Conservation (phyloP, 2,113 vertebrate genomes). For the Microcebus griseorufus region DNA sequence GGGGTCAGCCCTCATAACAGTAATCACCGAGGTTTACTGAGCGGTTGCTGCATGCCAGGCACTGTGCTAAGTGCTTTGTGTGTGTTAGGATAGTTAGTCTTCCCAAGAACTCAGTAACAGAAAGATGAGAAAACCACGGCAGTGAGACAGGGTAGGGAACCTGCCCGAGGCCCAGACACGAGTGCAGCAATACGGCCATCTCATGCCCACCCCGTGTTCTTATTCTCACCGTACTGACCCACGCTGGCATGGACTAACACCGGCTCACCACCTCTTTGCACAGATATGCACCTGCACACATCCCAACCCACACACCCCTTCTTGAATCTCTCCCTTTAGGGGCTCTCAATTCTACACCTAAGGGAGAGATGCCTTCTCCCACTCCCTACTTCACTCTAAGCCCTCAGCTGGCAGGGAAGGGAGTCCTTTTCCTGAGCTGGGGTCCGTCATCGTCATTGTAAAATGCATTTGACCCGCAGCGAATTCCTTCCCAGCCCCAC, state of each 20-base stretch:
- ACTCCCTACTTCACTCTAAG: not conserved
- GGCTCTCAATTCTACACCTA: too few species aligned
- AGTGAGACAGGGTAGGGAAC: not conserved
- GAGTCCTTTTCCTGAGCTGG: fast-evolving
- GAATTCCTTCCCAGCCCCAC: not conserved
- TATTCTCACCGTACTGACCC: not conserved
- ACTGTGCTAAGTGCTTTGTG: not conserved
- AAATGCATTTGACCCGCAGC: not conserved
- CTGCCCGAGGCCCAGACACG: not conserved
- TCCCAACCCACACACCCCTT: too few species aligned
- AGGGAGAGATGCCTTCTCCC: not conserved
- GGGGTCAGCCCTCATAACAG: not conserved
- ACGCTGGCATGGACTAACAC: fast-evolving
- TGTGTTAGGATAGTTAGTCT: not conserved
- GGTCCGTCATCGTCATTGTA: not conserved
- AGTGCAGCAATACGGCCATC: fast-evolving
- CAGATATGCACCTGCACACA: fast-evolving
- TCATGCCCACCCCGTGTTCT: not conserved
- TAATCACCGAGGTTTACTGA: not conserved
- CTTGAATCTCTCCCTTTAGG: not conserved
- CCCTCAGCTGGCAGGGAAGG: fast-evolving
- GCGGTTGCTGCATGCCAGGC: not conserved
- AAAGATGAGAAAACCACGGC: not conserved
- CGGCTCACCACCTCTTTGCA: not conserved
- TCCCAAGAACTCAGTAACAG: not conserved